Evolutionary conservation across 2,797 vertebrate genomes (phyloP), one percentile per base, ranked within the genome.

Genomic region (Luscinia megarhynchos): DNA sequence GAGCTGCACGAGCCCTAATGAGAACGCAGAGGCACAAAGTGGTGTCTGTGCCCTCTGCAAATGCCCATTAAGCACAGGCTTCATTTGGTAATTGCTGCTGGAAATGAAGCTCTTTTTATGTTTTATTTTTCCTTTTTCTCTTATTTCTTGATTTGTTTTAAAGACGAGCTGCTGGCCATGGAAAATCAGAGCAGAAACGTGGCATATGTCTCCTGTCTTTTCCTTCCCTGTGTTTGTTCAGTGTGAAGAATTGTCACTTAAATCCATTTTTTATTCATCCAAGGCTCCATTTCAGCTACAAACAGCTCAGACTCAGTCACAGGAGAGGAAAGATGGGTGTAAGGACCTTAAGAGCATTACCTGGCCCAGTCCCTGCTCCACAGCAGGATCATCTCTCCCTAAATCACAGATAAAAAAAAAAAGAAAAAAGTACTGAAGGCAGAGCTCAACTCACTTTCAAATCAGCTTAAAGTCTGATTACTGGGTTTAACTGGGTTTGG

Each of bases 401-500:
- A 89, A 94, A 93, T 90, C 81, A 84, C 66, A 89, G 70, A 76
- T 73, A 24, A 89, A 89, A 93, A 84, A 72, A 53, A 75, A 9
- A 64, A 54, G 4, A 20, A 32, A 32, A 59, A 26, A 74, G 15
- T 45, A 63, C 64, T 70, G 87, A 91, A 91, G 73, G 86, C 76
- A 89, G 85, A 94, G 93, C 89, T 94, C 90, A 84, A 58, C 73
- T 11, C 7, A 8, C 80, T 93, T 85, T 93, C 88, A 95, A 94
- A 96, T 64, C 95, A 95, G 94, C 89, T 91, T 95, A 94, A 84
- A 68, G 89, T 11, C 87, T 75, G 89, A 94, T 96, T 70, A 85
- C 82, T 87, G 93, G 93, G 58, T 96, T 96, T 96, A 95, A 94
- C 92, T 51, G 92, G 92, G 94, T 92, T 96, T 92, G 92, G 91